Evolutionary conservation across 2,113 vertebrate genomes (phyloP).

Genomic region (Oryzias celebensis): DNA sequence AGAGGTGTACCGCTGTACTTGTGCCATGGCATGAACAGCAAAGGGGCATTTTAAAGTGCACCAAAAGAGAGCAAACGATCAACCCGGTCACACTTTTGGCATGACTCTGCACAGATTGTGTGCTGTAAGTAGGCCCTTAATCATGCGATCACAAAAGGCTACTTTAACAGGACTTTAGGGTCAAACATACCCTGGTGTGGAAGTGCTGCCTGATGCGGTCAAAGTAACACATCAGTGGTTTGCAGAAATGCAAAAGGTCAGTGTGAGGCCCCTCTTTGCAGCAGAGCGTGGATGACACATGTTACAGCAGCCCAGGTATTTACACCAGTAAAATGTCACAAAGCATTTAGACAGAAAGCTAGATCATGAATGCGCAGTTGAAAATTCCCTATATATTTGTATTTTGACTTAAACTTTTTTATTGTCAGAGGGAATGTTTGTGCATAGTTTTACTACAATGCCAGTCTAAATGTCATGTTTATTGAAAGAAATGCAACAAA

Average conservation of each 20-base stretch:
- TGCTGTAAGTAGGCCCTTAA: too few relatives aligned
- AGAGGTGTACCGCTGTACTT: too few relatives aligned
- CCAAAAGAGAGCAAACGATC: too few relatives aligned
- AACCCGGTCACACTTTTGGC: too few relatives aligned
- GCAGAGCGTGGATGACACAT: slow-evolving; percentile 21
- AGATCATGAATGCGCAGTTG: slow-evolving; percentile 17
- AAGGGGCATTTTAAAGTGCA: too few relatives aligned
- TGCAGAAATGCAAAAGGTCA: neutral
- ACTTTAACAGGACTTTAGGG: too few relatives aligned
- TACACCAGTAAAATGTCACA: slow-evolving; percentile 17
- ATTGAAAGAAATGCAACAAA: too few relatives aligned
- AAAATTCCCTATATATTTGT: neutral
- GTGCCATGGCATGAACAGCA: too few relatives aligned
- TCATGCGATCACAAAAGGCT: too few relatives aligned
- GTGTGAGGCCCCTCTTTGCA: neutral
- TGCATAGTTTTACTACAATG: neutral
- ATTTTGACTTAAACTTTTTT: slow-evolving; percentile 3
- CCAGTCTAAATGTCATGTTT: slow-evolving; percentile 11
- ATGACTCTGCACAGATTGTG: too few relatives aligned
- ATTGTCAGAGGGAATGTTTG: neutral
- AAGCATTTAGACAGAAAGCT: neutral
- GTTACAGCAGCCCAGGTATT: slow-evolving; percentile 23
- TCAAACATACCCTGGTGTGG: too few relatives aligned
- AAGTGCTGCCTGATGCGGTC: neutral
- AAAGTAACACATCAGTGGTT: neutral